These are phyloP conservation scores for Carlito syrichta DNA, from an alignment of 2,113 vertebrate species.

Conservation along the genomic window DNA sequence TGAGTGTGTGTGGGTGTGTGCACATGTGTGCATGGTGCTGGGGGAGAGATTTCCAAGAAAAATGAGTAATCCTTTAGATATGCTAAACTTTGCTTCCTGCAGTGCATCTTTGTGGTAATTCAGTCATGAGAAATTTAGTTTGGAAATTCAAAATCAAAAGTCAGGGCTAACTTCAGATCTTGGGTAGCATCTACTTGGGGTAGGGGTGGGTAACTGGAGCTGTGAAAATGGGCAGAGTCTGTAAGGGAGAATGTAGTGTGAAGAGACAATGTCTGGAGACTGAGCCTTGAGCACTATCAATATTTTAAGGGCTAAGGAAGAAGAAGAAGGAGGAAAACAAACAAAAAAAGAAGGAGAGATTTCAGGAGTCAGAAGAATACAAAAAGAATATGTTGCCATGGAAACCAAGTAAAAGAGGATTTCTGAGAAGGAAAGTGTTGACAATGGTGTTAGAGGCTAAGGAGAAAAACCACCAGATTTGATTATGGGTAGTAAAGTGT, in stretches of 20 bases:
- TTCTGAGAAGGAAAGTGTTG: neutral
- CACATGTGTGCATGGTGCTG: fast-evolving
- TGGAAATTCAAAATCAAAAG: neutral
- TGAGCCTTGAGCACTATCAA: neutral
- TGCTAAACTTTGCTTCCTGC: neutral
- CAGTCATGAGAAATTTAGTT: neutral
- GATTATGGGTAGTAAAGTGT: neutral
- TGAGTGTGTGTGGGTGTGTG: neutral
- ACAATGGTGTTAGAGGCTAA: neutral
- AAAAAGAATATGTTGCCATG: slow-evolving; percentile 20
- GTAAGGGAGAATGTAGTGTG: too few species aligned
- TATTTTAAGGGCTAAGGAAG: neutral
- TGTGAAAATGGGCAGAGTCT: neutral
- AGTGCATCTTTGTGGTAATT: neutral
- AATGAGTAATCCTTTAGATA: neutral
- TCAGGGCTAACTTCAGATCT: neutral
- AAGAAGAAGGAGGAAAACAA: neutral
- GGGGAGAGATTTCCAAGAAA: neutral
- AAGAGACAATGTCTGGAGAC: neutral
- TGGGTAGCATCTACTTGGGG: neutral
- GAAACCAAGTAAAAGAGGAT: slow-evolving; percentile 25
- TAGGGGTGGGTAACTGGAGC: neutral
- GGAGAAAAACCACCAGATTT: neutral
- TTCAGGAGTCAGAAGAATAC: neutral
- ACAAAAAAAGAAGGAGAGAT: neutral